A percentile compares a stretch with the other conserved stretches of the same genome.
Conservation (phyloP, 1,140 invertebrate genomes). For the Solenopsis fugax region DNA sequence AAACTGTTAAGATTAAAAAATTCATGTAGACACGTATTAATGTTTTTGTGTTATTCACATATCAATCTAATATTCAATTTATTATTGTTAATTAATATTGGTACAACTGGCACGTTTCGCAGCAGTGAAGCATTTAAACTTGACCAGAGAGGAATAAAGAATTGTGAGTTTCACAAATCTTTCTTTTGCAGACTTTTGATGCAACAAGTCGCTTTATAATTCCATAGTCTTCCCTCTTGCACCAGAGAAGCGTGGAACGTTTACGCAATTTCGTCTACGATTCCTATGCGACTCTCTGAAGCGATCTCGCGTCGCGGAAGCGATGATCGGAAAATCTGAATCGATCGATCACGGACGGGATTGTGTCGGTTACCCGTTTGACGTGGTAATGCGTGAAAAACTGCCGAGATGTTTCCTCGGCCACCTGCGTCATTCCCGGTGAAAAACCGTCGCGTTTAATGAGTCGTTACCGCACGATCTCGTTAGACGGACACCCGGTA, state of each 20-base stretch:
- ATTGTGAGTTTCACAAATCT: neutral
- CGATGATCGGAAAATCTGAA: neutral
- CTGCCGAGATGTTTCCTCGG: neutral
- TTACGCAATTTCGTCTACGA: neutral
- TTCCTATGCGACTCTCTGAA: neutral
- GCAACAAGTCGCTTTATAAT: conserved; percentile 30
- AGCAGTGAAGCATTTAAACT: neutral
- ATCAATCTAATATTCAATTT: too few relatives aligned
- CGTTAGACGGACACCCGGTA: conserved; percentile 45
- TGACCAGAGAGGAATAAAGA: neutral
- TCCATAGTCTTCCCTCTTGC: neutral
- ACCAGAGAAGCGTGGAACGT: neutral
- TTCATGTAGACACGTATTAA: too few relatives aligned
- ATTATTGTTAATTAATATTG: conserved; percentile 1
- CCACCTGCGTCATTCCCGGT: neutral
- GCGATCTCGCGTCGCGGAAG: neutral
- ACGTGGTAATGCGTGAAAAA: conserved; percentile 21
- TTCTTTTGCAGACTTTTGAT: neutral
- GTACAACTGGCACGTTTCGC: neutral
- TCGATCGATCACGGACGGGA: neutral
- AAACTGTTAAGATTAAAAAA: too few relatives aligned
- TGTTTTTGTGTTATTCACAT: too few relatives aligned
- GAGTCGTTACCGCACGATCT: conserved; percentile 47
- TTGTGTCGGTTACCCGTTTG: neutral
- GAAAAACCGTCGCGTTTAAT: conserved; percentile 47